Evolutionary conservation across 53 echinoderm and acorn worm genomes (phyloP), one percentile per base, ranked within the genome.

Genomic region (Echinometra lucunter): DNA sequence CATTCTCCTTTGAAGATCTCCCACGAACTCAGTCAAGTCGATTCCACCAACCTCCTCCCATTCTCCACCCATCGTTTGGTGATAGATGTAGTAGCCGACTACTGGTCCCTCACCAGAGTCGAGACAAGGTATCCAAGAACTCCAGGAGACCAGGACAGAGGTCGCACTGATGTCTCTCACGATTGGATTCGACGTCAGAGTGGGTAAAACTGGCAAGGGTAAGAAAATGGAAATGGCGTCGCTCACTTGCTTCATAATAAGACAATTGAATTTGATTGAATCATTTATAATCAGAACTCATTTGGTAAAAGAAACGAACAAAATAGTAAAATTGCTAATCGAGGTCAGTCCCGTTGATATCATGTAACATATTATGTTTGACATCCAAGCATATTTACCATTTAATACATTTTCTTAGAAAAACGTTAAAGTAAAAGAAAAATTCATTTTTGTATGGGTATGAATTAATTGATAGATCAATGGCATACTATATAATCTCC

Each of bases 81-180:
- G 45, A 89, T 95, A 94, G 53, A 95, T 23, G 85, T 28, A 9
- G 80, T 95, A 95, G 16, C 74, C 88, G 5, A 95, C 45, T 21
- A 95, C 42, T 27, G 95, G 95, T 6, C 94, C 94, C 34, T 94
- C 81, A 13, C 94, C 95, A 30, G 45, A 28, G 38, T 89, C 75
- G 11, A 57, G 49, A 27, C 78, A 58, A 19, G 37, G 58, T 27
- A 70, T 40, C 95, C 95, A 95, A 37, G 93, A 38, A 8, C 66
- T 69, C 95, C 95, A 95, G 35, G 37, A 57, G 66, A 95, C 85
- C 1, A 72, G 89, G 19, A 95, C 34, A 7, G 89, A 88, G 27
- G 94, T 55, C 25, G 66, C 12, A 18, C 57, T 60, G 34, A 28
- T 88, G 37, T 35, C 40, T 3, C 42, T 49, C 9, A 93, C 49